Conservation (phyloP, 2,113 vertebrate genomes). For the Paracanthobrama guichenoti region DNA sequence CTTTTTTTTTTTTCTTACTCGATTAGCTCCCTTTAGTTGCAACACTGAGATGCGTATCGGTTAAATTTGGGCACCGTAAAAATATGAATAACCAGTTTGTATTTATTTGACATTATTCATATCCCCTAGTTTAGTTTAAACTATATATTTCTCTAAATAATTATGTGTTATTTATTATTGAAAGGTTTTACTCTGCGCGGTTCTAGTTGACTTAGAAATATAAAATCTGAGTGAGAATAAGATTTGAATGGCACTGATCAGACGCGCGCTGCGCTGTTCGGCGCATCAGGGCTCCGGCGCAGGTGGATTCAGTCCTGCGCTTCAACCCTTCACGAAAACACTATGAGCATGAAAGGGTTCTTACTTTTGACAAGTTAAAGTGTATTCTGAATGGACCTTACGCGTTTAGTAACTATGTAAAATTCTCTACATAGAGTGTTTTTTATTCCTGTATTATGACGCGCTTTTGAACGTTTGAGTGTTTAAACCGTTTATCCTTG, state of each 20-base stretch:
- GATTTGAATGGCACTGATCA: slow-evolving; percentile 21
- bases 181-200: neutral
- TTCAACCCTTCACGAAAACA: neutral
- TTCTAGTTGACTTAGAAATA: neutral
- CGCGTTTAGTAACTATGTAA: neutral
- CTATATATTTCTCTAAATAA: neutral
- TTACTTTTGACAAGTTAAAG: neutral
- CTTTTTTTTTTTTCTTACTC: slow-evolving; percentile 30
- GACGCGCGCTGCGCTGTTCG: slow-evolving; percentile 5
- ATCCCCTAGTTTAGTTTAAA: neutral
- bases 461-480: neutral
- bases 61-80: neutral
- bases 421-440: neutral
- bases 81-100: neutral
- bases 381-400: neutral
- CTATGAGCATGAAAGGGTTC: neutral
- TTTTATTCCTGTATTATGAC: neutral
- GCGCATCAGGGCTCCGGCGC: slow-evolving; percentile 51
- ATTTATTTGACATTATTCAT: neutral
- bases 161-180: neutral
- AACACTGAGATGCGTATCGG: neutral
- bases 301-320: slow-evolving; percentile 63
- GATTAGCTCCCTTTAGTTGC: neutral
- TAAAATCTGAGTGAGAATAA: slow-evolving; percentile 7
- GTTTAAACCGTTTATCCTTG: neutral